Evolutionary conservation across 2,113 vertebrate genomes (phyloP).

Genomic region (Pongo pygmaeus): DNA sequence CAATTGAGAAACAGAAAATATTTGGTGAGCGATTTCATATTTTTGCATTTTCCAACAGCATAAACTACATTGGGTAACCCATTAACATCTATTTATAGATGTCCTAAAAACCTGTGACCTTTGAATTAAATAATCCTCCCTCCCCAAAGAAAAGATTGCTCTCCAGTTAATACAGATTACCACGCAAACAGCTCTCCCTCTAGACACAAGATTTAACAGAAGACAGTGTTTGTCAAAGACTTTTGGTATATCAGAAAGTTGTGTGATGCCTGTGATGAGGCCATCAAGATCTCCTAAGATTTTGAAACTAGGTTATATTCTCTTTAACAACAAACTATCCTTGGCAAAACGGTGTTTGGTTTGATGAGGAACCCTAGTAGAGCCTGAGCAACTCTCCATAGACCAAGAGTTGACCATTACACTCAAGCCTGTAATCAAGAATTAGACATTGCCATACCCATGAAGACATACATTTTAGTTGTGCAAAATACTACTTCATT

Average conservation of each 20-base stretch:
- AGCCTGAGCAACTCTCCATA: neutral
- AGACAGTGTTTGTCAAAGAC: neutral
- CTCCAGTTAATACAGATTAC: neutral
- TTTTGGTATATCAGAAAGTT: neutral
- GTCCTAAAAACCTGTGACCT: neutral
- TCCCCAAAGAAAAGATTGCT: neutral
- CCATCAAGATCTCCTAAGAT: neutral
- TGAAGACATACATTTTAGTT: neutral
- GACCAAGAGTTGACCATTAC: neutral
- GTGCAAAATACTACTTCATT: neutral
- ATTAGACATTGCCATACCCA: neutral
- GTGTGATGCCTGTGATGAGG: neutral
- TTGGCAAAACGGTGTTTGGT: neutral
- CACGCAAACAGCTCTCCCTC: neutral
- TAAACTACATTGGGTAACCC: neutral
- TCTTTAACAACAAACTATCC: neutral
- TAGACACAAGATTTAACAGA: neutral
- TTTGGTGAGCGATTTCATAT: neutral
- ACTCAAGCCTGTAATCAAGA: neutral
- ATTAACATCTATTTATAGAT: neutral
- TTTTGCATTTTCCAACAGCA: neutral
- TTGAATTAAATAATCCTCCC: neutral
- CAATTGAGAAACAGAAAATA: neutral
- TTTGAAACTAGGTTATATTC: neutral
- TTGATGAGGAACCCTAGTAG: neutral